Evolutionary conservation across 2,113 vertebrate genomes (phyloP), one percentile per base, ranked within the genome.

Genomic region (Arvicanthis niloticus): DNA sequence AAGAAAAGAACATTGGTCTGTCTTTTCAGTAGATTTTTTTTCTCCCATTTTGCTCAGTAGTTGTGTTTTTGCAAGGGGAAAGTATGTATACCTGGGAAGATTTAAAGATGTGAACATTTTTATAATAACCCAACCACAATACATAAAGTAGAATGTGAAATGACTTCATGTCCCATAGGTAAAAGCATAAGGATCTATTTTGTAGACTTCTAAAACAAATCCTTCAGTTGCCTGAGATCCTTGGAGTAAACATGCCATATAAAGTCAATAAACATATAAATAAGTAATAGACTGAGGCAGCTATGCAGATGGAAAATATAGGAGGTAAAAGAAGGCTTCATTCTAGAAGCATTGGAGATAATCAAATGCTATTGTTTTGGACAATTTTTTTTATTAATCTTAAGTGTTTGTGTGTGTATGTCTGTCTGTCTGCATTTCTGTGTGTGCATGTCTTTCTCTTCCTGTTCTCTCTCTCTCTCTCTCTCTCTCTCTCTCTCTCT

Each of bases 241-340:
- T 96, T 96, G 60, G 76, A 95, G 48, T 42, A 96, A 96, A 90
- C 76, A 88, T 75, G 53, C 45, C 40, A 86, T 82, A 17, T 73
- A 95, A 97, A 94, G 70, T 60, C 92, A 97, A 90, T 93, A 95
- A 93, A 81, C 45, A 94, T 73, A 88, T 94, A 96, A 96, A 96
- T 96, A 96, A 97, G 45, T 94, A 95, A 95, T 86, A 93, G 37
- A 73, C 26, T 34, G 9, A 76, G 37, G 75, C 11, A 89, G 13
- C 65, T 80, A 94, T 92, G n/a, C 42, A 40, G 81, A 91, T 85
- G 34, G 56, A 92, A 96, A 96, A 75, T 48, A 70, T 42, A 78
- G 93, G 93, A 86, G 12, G 65, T 37, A 3, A 48, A 51, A 15
- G 37, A 68, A 34, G 53, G 22, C 62, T 91, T 24, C 9, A 82